A percentile compares a stretch with the other conserved stretches of the same genome.
phyloP scores from a whole-genome alignment of 2,888 invertebrate genomes.

The Agrenia bidenticulata region DNA sequence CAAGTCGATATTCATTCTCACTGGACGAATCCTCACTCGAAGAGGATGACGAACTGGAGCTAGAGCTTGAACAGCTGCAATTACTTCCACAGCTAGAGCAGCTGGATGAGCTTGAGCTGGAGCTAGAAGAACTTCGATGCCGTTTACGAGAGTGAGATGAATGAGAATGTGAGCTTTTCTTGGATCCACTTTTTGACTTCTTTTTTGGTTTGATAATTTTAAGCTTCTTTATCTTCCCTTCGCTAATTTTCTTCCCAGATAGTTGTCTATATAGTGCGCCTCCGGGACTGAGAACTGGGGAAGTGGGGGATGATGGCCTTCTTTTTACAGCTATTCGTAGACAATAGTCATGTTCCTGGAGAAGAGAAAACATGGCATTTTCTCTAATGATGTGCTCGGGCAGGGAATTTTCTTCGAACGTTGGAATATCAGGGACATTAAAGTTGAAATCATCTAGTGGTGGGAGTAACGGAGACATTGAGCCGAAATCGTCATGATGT shows the following conservation, averaged over 20 bases:
- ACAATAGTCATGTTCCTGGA: constrained; percentile 49
- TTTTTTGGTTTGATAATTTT: constrained; percentile 8
- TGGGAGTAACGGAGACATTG: constrained; percentile 42
- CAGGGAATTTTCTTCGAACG: constrained; percentile 46
- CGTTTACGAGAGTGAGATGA: constrained; percentile 9
- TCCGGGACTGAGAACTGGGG: not conserved
- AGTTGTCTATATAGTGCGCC: not conserved
- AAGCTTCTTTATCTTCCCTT: constrained; percentile 1
- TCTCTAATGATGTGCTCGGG: constrained; percentile 50
- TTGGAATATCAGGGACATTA: constrained; percentile 44
- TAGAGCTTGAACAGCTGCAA: constrained; percentile 76
- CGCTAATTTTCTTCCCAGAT: not conserved
- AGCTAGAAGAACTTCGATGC: constrained; percentile 7
- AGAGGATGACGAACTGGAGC: constrained; percentile 57
- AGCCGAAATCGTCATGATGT: constrained; percentile 23
- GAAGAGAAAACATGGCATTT: constrained; percentile 41
- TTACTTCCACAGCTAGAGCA: constrained; percentile 81
- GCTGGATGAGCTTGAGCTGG: constrained; percentile 63
- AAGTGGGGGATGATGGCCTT: constrained; percentile 1
- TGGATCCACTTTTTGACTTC: not conserved
- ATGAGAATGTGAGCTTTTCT: not conserved
- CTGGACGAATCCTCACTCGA: constrained; percentile 15
- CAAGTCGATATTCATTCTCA: constrained; percentile 2
- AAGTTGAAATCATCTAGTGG: constrained; percentile 48
- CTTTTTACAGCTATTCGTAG: constrained; percentile 2